phyloP scores from a whole-genome alignment of 1,140 invertebrate species.

The Magallana gigas region DNA sequence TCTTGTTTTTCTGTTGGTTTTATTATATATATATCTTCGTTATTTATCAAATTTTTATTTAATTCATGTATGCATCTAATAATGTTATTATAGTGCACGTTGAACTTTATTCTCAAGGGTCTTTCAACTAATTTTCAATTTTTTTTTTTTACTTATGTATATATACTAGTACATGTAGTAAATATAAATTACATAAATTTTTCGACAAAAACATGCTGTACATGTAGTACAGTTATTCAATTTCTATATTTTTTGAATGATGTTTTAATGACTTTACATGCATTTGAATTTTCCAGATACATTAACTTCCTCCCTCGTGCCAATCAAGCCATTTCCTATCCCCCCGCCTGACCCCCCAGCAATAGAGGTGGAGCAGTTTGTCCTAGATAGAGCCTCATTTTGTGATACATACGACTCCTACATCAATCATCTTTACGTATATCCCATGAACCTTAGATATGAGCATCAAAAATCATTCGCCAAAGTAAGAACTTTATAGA shows the following conservation, averaged over 20 bases:
- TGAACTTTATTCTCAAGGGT: neutral
- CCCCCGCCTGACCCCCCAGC: slow-evolving; percentile 87
- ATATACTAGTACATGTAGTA: too few relatives aligned
- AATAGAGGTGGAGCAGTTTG: slow-evolving; percentile 90
- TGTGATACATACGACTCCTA: slow-evolving; percentile 85
- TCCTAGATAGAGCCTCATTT: slow-evolving; percentile 85
- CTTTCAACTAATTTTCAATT: neutral
- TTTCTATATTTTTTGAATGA: slow-evolving; percentile 61
- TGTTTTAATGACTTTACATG: neutral
- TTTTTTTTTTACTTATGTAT: too few relatives aligned
- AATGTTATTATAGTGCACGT: neutral
- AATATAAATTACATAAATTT: too few relatives aligned
- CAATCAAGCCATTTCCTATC: slow-evolving; percentile 90
- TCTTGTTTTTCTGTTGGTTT: neutral
- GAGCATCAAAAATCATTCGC: slow-evolving; percentile 94
- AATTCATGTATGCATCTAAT: neutral
- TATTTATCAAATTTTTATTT: neutral
- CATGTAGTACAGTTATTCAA: neutral
- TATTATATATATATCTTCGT: neutral
- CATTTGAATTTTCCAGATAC: slow-evolving; percentile 83
- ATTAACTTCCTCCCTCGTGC: slow-evolving; percentile 88
- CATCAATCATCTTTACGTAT: slow-evolving; percentile 93
- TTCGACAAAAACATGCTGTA: too few relatives aligned
- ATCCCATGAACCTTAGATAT: slow-evolving; percentile 91
- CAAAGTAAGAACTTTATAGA: slow-evolving; percentile 73